phyloP scores from a whole-genome alignment of 1,140 invertebrate genomes.

The Temnothorax curvispinosus region DNA sequence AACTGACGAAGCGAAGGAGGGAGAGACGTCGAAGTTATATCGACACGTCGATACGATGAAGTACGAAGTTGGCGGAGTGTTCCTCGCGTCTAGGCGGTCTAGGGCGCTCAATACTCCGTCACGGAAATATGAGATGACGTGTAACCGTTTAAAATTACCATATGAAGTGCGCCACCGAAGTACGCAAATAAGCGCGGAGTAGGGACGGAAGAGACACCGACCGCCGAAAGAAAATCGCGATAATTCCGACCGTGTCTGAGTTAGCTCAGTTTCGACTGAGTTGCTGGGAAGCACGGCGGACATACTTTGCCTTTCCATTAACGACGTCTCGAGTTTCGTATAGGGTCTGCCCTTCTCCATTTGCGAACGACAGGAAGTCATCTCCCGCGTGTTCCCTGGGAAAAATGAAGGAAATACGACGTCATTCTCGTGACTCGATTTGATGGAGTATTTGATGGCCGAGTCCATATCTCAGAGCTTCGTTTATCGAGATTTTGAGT shows the following conservation, averaged over 20 bases:
- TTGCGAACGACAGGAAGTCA: slow-evolving; percentile 18
- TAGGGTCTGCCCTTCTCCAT: slow-evolving; percentile 11
- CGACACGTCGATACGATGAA: slow-evolving; percentile 15
- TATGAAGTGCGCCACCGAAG: neutral
- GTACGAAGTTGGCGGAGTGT: slow-evolving; percentile 25
- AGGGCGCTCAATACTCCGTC: neutral
- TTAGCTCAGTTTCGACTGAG: slow-evolving; percentile 47
- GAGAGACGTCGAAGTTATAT: slow-evolving; percentile 4
- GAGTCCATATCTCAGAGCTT: neutral
- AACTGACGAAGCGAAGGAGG: neutral
- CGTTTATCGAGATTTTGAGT: slow-evolving; percentile 6
- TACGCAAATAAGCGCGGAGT: slow-evolving; percentile 37
- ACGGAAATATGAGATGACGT: neutral
- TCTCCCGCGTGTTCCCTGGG: neutral
- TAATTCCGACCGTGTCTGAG: slow-evolving; percentile 46
- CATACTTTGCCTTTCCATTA: slow-evolving; percentile 58
- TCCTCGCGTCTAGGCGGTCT: neutral
- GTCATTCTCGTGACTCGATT: slow-evolving; percentile 10
- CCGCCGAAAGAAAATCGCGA: slow-evolving; percentile 43
- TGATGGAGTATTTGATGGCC: neutral
- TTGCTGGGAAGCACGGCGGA: slow-evolving; percentile 21
- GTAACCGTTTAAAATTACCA: slow-evolving; percentile 1
- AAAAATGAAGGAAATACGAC: slow-evolving; percentile 31
- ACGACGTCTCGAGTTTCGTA: slow-evolving; percentile 47
- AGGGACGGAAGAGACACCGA: slow-evolving; percentile 16